A percentile compares a stretch with the other conserved stretches of the same genome.
phyloP scores from a whole-genome alignment of 2,888 invertebrate species.

The Galeopsomyia nigrocyanea region DNA sequence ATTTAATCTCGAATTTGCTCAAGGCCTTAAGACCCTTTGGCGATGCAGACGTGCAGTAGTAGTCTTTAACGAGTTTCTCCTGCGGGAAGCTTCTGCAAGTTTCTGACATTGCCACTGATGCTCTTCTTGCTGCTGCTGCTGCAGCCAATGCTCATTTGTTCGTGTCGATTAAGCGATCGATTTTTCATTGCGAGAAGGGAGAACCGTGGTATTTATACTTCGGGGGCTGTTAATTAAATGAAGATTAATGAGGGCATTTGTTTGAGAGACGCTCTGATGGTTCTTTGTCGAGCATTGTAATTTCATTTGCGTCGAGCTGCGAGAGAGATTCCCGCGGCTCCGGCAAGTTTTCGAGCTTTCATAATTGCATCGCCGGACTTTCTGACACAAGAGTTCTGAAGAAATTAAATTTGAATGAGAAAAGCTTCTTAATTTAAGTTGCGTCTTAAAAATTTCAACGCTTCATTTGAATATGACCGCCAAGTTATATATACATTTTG shows the following conservation, averaged over 20 bases:
- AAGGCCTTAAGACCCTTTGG: slow-evolving; percentile 51
- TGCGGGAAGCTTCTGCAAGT: not conserved
- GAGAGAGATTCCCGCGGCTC: too few relatives aligned
- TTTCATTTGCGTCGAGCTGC: too few relatives aligned
- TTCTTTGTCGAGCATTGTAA: too few relatives aligned
- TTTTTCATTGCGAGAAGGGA: slow-evolving; percentile 36
- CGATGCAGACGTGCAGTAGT: slow-evolving; percentile 50
- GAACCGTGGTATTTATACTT: slow-evolving; percentile 26
- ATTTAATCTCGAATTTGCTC: slow-evolving; percentile 67
- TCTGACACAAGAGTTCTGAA: too few relatives aligned
- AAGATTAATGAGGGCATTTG: slow-evolving; percentile 42
- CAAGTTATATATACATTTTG: too few relatives aligned
- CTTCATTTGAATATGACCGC: too few relatives aligned
- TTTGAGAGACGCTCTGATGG: slow-evolving; percentile 1
- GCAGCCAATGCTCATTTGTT: slow-evolving; percentile 38
- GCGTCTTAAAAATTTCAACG: too few relatives aligned
- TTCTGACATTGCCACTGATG: too few relatives aligned
- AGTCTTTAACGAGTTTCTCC: slow-evolving; percentile 60
- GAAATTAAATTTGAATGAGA: too few relatives aligned
- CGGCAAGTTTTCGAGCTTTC: too few relatives aligned
- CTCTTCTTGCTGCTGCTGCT: not conserved
- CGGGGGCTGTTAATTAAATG: slow-evolving; percentile 43
- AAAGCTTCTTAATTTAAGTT: too few relatives aligned
- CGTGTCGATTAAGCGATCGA: slow-evolving; percentile 47
- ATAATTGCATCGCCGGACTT: too few relatives aligned